A percentile compares a stretch with the other conserved stretches of the same genome.
Evolutionary conservation across 2,888 invertebrate species (phyloP).

Genomic region (Chrysolina americana): DNA sequence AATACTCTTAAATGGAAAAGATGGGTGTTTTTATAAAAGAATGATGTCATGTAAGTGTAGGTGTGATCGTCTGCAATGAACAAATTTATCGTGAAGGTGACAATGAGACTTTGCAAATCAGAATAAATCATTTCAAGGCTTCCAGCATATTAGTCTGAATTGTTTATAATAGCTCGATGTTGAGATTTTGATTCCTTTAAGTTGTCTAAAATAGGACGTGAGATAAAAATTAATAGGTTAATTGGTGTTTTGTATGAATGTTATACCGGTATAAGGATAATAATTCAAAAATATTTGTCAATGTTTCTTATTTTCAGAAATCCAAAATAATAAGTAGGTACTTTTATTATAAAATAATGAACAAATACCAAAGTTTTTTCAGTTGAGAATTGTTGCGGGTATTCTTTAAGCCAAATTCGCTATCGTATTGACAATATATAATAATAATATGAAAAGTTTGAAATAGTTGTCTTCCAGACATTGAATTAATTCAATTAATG

Average conservation of each 20-base stretch:
- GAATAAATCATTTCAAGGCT: constrained; percentile 31
- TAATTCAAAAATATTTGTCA: no score
- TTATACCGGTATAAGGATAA: background rate
- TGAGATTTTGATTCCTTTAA: constrained; percentile 7
- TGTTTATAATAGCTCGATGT: background rate
- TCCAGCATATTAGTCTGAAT: constrained; percentile 12
- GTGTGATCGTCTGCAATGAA: constrained; percentile 32
- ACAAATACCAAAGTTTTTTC: no score
- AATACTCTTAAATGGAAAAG: constrained; percentile 14
- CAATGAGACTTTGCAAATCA: constrained; percentile 22
- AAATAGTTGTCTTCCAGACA: no score
- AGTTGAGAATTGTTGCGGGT: no score
- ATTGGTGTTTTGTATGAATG: background rate
- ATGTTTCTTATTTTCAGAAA: no score
- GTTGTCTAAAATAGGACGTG: background rate
- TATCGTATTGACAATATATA: no score
- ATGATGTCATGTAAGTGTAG: constrained; percentile 29
- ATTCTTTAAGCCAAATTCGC: no score
- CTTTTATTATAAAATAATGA: no score
- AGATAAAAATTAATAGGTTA: background rate
- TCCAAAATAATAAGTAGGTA: no score
- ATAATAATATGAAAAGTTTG: no score
- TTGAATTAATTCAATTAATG: no score
- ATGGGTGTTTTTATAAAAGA: background rate
- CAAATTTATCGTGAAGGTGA: constrained; percentile 37